These are phyloP conservation scores for Stichopus horrens DNA, from an alignment of 53 echinoderm and acorn worm genomes.

Conservation along the genomic window DNA sequence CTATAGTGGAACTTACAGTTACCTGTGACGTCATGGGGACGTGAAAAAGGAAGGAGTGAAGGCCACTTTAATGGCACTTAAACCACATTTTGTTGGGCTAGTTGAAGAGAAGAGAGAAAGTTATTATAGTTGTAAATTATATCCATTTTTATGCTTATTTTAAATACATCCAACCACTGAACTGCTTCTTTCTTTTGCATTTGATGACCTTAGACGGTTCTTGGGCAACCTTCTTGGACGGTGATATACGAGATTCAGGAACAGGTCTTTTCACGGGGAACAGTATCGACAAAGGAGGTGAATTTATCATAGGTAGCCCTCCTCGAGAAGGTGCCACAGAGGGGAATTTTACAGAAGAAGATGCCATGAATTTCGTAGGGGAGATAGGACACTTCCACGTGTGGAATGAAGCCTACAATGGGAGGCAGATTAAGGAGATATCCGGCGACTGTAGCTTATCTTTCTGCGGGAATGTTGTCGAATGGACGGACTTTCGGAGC, in stretches of 20 bases:
- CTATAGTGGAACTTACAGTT: too few species aligned
- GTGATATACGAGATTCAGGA: constrained; percentile 4
- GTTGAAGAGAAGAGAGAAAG: too few species aligned
- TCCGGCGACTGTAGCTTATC: constrained; percentile 82
- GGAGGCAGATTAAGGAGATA: constrained; percentile 57
- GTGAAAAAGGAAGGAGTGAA: too few species aligned
- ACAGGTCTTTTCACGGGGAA: constrained; percentile 19
- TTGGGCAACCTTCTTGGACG: constrained; percentile 27
- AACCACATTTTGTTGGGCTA: too few species aligned
- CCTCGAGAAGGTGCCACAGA: neutral
- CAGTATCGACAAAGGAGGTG: constrained; percentile 52
- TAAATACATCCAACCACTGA: too few species aligned
- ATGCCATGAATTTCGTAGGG: constrained; percentile 57
- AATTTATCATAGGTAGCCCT: constrained; percentile 51
- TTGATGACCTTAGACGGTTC: neutral
- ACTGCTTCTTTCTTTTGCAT: neutral
- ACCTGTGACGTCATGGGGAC: too few species aligned
- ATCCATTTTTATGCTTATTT: too few species aligned
- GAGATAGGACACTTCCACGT: constrained; percentile 83
- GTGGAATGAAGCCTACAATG: constrained; percentile 62
- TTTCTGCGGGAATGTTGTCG: constrained; percentile 80
- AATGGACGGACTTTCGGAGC: constrained; percentile 94
- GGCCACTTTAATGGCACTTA: too few species aligned
- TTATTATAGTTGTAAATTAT: too few species aligned
- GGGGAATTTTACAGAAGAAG: neutral